phyloP scores from a whole-genome alignment of 2,113 vertebrate genomes.

The Chionomys nivalis region DNA sequence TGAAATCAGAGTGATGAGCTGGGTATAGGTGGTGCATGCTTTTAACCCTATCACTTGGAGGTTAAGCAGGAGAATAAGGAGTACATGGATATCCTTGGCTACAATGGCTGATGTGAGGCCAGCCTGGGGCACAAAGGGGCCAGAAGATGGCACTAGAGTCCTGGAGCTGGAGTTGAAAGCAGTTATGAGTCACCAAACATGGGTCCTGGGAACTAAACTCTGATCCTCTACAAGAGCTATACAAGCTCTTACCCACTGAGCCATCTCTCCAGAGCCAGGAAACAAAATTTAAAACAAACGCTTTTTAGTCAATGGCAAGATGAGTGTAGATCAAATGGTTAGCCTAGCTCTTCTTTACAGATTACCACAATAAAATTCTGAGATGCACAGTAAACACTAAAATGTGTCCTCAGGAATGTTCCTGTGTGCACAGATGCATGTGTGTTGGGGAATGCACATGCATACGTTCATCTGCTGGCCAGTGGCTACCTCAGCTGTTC shows the following conservation, averaged over 20 bases:
- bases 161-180: not conserved
- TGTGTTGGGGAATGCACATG: not conserved
- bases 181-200: not conserved
- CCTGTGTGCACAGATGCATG: not conserved
- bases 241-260: not conserved
- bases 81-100: not conserved
- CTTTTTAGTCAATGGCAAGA: not conserved
- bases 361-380: not conserved
- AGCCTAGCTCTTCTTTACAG: constrained; percentile 2
- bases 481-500: not conserved
- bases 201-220: not conserved
- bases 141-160: not conserved
- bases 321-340: not conserved
- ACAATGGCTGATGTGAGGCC: not conserved
- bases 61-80: not conserved
- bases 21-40: no score
- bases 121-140: not conserved
- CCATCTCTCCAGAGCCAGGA: not conserved
- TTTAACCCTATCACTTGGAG: not conserved
- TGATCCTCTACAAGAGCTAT: not conserved
- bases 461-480: no score
- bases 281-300: constrained; percentile 4
- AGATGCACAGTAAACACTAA: not conserved
- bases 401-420: not conserved
- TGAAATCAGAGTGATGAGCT: not conserved